These are phyloP conservation scores for Syngnathus rostellatus DNA, from an alignment of 2,797 vertebrate species.

Conservation along the genomic window DNA sequence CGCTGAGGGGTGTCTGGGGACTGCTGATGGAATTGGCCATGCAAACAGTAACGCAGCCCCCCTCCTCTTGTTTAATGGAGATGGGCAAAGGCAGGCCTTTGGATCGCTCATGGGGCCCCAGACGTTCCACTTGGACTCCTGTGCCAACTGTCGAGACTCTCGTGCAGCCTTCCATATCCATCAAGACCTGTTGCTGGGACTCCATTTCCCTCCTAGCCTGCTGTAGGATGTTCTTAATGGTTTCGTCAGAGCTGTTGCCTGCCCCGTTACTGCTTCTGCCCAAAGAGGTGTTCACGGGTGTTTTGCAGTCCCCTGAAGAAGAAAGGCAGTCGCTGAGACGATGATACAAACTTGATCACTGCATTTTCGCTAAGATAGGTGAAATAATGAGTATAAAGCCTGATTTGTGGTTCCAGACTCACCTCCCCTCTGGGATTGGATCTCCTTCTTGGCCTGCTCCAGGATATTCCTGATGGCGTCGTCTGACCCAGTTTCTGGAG, in stretches of 20 bases:
- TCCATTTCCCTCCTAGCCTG: slow-evolving; percentile 91
- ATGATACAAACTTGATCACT: slow-evolving; percentile 5
- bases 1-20: slow-evolving; percentile 76
- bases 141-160: slow-evolving; percentile 46
- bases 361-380: slow-evolving; percentile 3
- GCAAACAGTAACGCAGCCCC: slow-evolving; percentile 52
- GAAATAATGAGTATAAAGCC: neutral
- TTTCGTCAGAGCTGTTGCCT: slow-evolving; percentile 77
- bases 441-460: slow-evolving; percentile 99
- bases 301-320: slow-evolving; percentile 77
- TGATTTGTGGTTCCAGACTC: slow-evolving; percentile 34
- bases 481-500: slow-evolving; percentile 95
- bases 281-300: slow-evolving; percentile 50
- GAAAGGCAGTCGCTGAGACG: slow-evolving; percentile 10
- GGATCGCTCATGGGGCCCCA: slow-evolving; percentile 55
- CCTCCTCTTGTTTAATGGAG: slow-evolving; percentile 88
- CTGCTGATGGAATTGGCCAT: slow-evolving; percentile 63
- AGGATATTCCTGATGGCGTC: slow-evolving; percentile 98
- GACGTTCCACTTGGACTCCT: slow-evolving; percentile 55
- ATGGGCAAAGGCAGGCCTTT: slow-evolving; percentile 53
- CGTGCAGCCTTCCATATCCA: slow-evolving; percentile 82
- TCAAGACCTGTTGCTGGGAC: slow-evolving; percentile 85
- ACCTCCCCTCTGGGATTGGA: slow-evolving; percentile 95
- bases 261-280: slow-evolving; percentile 76
- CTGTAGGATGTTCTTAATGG: slow-evolving; percentile 92